Evolutionary conservation across 2,888 invertebrate genomes (phyloP).

Genomic region (Bombylius major): DNA sequence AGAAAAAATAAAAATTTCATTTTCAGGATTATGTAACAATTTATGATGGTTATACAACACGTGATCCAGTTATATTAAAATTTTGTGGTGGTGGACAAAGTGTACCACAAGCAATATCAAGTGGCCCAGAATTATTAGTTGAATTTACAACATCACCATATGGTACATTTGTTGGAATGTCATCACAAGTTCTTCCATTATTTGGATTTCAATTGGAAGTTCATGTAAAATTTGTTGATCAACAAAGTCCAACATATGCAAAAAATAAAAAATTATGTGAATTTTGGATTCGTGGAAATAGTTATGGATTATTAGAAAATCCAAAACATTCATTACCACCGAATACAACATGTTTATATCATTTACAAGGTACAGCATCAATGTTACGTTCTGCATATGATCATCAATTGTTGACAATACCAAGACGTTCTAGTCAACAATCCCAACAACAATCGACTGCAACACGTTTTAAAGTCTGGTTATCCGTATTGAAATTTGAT

Average conservation of each 20-base stretch:
- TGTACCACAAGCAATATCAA: constrained; percentile 73
- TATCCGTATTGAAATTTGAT: constrained; percentile 76
- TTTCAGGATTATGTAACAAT: constrained; percentile 70
- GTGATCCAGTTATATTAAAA: constrained; percentile 75
- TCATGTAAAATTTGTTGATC: constrained; percentile 73
- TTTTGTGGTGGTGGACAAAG: constrained; percentile 83
- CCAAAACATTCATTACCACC: constrained; percentile 76
- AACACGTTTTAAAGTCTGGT: constrained; percentile 68
- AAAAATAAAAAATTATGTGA: constrained; percentile 74
- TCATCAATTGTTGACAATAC: constrained; percentile 36
- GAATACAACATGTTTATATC: constrained; percentile 80
- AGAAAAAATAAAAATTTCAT: not conserved
- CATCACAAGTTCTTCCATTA: constrained; percentile 60
- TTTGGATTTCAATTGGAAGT: constrained; percentile 81
- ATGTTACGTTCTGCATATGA: constrained; percentile 41
- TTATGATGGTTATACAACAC: constrained; percentile 77
- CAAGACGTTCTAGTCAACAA: constrained; percentile 39
- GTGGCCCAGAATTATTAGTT: constrained; percentile 76
- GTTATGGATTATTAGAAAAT: constrained; percentile 67
- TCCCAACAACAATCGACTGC: constrained; percentile 40
- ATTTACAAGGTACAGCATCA: constrained; percentile 50
- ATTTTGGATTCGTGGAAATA: constrained; percentile 72
- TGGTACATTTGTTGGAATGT: constrained; percentile 70
- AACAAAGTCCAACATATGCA: constrained; percentile 70
- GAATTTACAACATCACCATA: constrained; percentile 84